Base-by-base conservation (phyloP, 2,888 invertebrate genomes). In the Dicyrtoma fusca region DNA sequence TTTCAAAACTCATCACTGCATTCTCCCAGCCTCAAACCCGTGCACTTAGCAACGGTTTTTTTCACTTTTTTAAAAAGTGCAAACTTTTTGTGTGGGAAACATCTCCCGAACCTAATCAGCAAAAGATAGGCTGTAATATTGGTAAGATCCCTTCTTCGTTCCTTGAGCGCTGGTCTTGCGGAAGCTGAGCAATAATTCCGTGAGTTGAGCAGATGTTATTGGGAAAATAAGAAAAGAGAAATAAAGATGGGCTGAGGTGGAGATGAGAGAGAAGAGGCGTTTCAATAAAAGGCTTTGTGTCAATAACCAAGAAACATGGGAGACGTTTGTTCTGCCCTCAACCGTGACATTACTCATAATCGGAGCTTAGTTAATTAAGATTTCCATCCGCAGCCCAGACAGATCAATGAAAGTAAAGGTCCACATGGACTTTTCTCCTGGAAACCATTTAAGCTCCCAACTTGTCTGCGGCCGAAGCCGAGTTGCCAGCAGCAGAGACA, bases 221-320 rank as follows among this genome's bases (percentile, higher is more conserved):
- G n/a, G n/a, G n/a, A n/a, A n/a, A n/a, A n/a, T 8, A 51, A 51
- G n/a, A 62, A 44, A 13, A 8, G 44, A 62, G 13, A 42, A 23
- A 11, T 44, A 65, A 14, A 51, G 26, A 51, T 23, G 17, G 25
- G 21, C 10, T 51, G 65, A 26, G 34, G 21, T 34, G 23, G 17
- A 26, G 66, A 68, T 63, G 55, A 69, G 69, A 66, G 66, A 74
- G 59, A 55, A 44, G 47, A 25, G 68, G 47, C 71, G 59, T 74
- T 74, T 74, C 74, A 74, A 74, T 74, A 74, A 71, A 70, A 69
- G 25, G 57, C 73, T 55, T 74, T 74, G 42, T 74, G 74, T 74
- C 74, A 74, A 74, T 71, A 74, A 62, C 34, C 4, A 34, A 71
- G 63, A 63, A 19, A 59, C 23, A 66, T n/a, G n/a, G 17, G 3